These are phyloP conservation scores for Drosophila auraria DNA, from an alignment of 1,140 invertebrate species.

Conservation along the genomic window DNA sequence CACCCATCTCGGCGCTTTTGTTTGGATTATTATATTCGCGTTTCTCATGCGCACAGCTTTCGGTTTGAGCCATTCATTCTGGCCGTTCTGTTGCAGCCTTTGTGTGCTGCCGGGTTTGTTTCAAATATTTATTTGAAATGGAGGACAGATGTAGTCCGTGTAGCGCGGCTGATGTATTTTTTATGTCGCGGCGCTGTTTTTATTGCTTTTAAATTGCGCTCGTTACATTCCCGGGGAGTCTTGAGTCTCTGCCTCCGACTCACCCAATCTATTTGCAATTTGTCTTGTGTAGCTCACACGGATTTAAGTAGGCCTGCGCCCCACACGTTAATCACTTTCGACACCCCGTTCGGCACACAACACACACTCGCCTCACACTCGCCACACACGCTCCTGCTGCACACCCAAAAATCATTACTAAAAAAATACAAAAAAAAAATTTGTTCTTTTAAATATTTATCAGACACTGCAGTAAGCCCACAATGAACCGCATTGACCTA, in stretches of 20 bases:
- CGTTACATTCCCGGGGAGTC: constrained; percentile 51
- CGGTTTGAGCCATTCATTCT: constrained; percentile 45
- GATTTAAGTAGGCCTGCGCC: constrained; percentile 37
- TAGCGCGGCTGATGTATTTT: constrained; percentile 71
- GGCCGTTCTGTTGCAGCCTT: constrained; percentile 12
- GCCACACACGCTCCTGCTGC: neutral
- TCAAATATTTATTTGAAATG: constrained; percentile 75
- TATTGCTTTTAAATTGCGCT: constrained; percentile 79
- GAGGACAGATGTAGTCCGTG: constrained; percentile 45
- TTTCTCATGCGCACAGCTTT: constrained; percentile 75
- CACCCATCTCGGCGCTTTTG: constrained; percentile 51
- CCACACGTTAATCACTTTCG: constrained; percentile 32
- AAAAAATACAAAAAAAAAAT: neutral
- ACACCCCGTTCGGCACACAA: neutral
- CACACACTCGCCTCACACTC: neutral
- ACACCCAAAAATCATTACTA: neutral
- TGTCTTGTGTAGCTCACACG: constrained; percentile 29
- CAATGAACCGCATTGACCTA: constrained; percentile 76
- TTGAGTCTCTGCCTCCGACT: constrained; percentile 13
- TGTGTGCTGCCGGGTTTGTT: constrained; percentile 43
- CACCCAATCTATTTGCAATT: constrained; percentile 52
- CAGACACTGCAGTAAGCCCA: neutral
- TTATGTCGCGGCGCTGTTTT: constrained; percentile 70
- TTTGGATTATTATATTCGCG: constrained; percentile 80
- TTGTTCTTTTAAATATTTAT: neutral